These are phyloP conservation scores for Coracias cyanogaster DNA, from an alignment of 2,797 vertebrate species.

Conservation along the genomic window DNA sequence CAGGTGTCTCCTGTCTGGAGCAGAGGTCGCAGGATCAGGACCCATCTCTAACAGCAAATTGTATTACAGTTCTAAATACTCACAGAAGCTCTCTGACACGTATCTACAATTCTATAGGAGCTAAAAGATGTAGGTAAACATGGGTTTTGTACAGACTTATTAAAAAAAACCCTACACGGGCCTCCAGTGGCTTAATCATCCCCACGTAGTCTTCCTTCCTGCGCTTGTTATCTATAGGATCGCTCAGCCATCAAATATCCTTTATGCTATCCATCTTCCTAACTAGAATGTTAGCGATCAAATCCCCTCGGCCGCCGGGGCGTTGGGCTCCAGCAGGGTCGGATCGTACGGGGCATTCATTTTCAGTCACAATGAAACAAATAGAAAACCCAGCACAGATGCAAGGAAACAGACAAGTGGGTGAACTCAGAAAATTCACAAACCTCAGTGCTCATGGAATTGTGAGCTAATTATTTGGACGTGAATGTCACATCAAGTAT, in stretches of 20 bases:
- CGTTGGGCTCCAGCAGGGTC: conserved; percentile 13
- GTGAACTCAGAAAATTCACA: conserved; percentile 16
- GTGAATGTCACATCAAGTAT: neutral
- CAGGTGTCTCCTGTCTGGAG: conserved; percentile 10
- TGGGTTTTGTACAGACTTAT: neutral
- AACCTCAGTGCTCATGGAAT: neutral
- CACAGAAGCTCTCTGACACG: neutral
- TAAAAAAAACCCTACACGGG: neutral
- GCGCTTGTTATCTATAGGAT: neutral
- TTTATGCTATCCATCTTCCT: conserved; percentile 44
- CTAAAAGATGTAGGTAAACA: neutral
- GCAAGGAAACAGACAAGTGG: neutral
- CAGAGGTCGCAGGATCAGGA: neutral
- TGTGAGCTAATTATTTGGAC: conserved; percentile 24
- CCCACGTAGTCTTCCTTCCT: neutral
- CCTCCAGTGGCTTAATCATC: neutral
- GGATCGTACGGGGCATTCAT: neutral
- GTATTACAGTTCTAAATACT: neutral
- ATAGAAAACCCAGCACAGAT: conserved; percentile 25
- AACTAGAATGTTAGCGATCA: conserved; percentile 17
- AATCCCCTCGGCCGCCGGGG: neutral
- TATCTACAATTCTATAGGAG: no score
- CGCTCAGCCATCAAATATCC: conserved; percentile 48
- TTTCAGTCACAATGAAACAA: conserved; percentile 49
- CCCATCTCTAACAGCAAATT: neutral